Percentiles rank a stretch among this genome's conserved stretches.
Evolutionary conservation across 2,888 invertebrate genomes (phyloP).

Genomic region (Eutolmus rufibarbis): DNA sequence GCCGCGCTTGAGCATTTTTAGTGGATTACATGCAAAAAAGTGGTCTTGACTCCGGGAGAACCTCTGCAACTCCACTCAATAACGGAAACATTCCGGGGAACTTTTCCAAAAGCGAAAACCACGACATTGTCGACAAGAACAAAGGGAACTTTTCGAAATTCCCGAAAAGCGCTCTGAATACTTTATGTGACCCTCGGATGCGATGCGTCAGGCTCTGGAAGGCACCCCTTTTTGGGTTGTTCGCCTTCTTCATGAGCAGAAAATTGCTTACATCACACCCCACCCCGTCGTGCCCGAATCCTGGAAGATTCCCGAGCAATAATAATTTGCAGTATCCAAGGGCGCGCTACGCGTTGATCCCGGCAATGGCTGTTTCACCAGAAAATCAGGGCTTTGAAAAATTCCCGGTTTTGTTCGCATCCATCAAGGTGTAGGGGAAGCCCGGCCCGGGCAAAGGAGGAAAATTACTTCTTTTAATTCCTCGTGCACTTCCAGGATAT

Average conservation of each 20-base stretch:
- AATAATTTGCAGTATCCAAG: background rate
- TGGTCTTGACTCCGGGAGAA: background rate
- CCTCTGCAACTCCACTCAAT: background rate
- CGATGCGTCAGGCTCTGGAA: background rate
- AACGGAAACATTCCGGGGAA: constrained; percentile 23
- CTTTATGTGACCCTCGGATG: constrained; percentile 16
- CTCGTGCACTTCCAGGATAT: constrained; percentile 14
- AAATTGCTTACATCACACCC: constrained; percentile 28
- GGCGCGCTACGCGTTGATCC: background rate
- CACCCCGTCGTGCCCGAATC: background rate
- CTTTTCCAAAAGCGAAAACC: constrained; percentile 13
- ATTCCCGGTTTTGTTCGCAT: background rate
- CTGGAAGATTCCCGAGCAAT: background rate
- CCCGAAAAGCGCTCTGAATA: constrained; percentile 19
- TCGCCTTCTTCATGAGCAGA: background rate
- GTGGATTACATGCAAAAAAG: background rate
- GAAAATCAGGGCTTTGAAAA: background rate
- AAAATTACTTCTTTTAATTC: constrained; percentile 19
- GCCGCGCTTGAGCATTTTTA: background rate
- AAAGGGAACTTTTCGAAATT: constrained; percentile 12
- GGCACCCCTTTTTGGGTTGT: background rate
- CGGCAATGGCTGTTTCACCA: background rate
- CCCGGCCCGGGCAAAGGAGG: background rate
- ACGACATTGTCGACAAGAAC: constrained; percentile 30
- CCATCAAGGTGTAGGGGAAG: background rate